phyloP scores from a whole-genome alignment of 1,140 invertebrate species.

The Anastrepha obliqua region DNA sequence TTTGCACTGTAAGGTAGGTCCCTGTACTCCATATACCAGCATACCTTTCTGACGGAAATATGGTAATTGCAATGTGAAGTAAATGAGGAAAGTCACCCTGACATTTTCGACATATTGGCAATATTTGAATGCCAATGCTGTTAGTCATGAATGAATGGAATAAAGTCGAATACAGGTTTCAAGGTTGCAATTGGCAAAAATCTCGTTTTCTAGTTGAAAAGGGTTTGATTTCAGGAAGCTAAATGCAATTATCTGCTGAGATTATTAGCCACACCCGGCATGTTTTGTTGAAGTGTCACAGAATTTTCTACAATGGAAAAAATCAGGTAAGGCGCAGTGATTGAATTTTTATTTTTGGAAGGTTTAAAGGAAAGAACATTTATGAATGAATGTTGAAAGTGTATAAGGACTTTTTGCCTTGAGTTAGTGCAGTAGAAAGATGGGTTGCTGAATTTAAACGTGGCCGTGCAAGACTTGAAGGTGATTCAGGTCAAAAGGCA shows the following conservation, averaged over 20 bases:
- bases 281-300: too few species aligned
- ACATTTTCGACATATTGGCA: background rate
- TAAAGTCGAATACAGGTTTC: background rate
- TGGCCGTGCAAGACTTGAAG: too few species aligned
- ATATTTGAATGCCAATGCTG: conserved; percentile 16
- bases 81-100: background rate
- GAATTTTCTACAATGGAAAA: too few species aligned
- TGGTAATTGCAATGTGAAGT: background rate
- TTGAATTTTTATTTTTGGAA: too few species aligned
- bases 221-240: background rate
- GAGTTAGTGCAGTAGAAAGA: too few species aligned
- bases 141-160: background rate
- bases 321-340: too few species aligned
- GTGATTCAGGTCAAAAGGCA: too few species aligned
- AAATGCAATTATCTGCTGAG: background rate
- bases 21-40: background rate
- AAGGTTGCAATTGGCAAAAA: background rate
- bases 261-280: background rate
- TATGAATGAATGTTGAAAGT: too few species aligned
- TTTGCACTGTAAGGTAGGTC: too few species aligned
- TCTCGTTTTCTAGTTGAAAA: background rate
- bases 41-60: conserved; percentile 1
- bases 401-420: too few species aligned
- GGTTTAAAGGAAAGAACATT: too few species aligned
- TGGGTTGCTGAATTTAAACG: too few species aligned